These are phyloP conservation scores for Ochotona curzoniae DNA, from an alignment of 2,113 vertebrate species.

Conservation along the genomic window DNA sequence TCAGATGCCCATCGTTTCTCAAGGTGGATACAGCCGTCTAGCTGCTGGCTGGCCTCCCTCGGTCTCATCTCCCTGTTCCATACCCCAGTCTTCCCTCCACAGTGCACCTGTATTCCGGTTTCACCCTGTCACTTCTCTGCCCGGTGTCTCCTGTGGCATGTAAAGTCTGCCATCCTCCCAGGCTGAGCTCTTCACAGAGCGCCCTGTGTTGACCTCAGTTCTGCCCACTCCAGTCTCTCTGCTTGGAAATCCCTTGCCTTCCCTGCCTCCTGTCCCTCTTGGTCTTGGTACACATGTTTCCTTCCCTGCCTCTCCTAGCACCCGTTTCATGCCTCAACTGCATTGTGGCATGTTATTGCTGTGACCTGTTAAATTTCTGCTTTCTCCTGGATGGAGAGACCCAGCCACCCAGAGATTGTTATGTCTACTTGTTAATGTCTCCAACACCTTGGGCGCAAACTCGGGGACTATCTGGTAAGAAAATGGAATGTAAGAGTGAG, in stretches of 20 bases:
- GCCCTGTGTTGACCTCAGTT: not conserved
- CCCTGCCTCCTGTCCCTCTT: not conserved
- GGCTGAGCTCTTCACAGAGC: not conserved
- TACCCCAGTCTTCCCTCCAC: not conserved
- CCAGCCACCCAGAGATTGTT: not conserved
- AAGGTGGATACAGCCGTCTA: not conserved
- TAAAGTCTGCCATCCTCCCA: not conserved
- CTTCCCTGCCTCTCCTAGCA: not conserved
- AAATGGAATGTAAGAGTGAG: slow-evolving; percentile 14
- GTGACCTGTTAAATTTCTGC: not conserved
- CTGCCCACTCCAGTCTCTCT: not conserved
- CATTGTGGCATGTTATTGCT: not conserved
- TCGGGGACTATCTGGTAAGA: not conserved
- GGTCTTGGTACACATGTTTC: not conserved
- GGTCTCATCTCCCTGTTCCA: not conserved
- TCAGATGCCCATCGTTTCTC: not conserved
- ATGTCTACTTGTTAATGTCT: not conserved
- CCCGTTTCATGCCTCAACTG: not conserved
- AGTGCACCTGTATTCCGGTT: not conserved
- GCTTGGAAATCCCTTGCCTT: not conserved
- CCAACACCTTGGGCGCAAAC: not conserved
- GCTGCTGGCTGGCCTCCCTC: not conserved
- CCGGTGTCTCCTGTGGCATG: not conserved
- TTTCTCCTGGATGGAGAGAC: not conserved
- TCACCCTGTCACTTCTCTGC: not conserved